A percentile compares a stretch with the other conserved stretches of the same genome.
These are phyloP conservation scores for Sinonovacula constricta DNA, from an alignment of 1,140 invertebrate species.

Conservation along the genomic window DNA sequence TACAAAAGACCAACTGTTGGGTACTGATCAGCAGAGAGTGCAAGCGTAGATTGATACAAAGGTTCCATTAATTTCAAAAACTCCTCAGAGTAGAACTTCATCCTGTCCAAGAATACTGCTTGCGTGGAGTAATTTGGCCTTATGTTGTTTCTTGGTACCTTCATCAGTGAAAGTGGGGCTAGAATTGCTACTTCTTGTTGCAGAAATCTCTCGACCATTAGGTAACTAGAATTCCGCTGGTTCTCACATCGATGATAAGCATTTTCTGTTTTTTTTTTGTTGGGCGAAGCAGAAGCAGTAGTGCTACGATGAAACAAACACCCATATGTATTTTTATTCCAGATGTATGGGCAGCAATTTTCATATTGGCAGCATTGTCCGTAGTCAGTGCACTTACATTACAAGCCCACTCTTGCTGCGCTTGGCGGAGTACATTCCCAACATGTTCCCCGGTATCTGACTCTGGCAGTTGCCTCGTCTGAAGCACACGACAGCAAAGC, in stretches of 20 bases:
- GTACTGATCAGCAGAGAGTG: no score
- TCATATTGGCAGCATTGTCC: conserved; percentile 33
- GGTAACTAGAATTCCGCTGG: no score
- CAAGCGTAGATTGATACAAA: no score
- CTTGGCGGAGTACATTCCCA: neutral
- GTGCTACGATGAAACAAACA: conserved; percentile 13
- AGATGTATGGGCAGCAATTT: conserved; percentile 11
- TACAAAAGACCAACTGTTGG: no score
- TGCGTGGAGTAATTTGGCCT: neutral
- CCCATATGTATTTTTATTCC: neutral
- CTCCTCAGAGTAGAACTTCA: no score
- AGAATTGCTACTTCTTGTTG: conserved; percentile 13
- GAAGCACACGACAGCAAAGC: neutral
- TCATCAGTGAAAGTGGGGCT: neutral
- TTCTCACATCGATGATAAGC: conserved; percentile 21
- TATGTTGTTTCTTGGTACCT: neutral
- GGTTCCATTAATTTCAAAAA: no score
- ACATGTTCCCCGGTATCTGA: conserved; percentile 10
- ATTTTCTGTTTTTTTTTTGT: conserved; percentile 9
- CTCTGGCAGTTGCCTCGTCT: neutral
- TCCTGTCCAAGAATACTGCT: neutral
- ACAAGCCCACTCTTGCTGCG: neutral
- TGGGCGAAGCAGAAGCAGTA: conserved; percentile 1
- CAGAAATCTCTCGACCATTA: no score
- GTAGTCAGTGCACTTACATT: neutral